Conservation (phyloP, 2,113 vertebrate species). For the Scopus umbretta region DNA sequence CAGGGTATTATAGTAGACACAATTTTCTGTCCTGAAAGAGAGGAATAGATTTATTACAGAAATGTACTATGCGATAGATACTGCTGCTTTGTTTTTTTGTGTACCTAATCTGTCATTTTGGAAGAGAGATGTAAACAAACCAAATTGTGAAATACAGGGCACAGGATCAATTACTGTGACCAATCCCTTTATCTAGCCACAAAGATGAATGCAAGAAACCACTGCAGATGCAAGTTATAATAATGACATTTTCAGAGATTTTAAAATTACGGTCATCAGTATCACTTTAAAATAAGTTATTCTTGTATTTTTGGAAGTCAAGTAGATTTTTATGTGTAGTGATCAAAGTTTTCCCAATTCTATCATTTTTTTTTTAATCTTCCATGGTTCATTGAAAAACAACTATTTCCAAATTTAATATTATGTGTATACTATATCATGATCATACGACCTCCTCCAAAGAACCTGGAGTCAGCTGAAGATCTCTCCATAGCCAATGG, state of each 20-base stretch:
- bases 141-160: not conserved
- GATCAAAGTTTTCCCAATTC: not conserved
- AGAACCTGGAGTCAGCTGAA: not conserved
- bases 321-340: not conserved
- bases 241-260: not conserved
- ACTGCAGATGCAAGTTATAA: not conserved
- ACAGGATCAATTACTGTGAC: not conserved
- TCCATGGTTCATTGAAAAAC: not conserved
- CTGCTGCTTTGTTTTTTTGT: not conserved
- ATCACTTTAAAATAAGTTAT: not conserved
- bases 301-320: not conserved
- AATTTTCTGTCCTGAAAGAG: not conserved
- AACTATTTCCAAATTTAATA: not conserved
- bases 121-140: not conserved
- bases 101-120: not conserved
- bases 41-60: not conserved
- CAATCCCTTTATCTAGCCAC: not conserved
- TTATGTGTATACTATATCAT: not conserved
- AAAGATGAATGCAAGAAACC: not conserved
- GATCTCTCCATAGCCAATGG: not conserved
- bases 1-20: not conserved
- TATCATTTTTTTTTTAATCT: not conserved
- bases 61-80: not conserved
- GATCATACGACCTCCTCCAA: not conserved
- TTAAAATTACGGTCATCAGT: not conserved